Conservation (phyloP, 2,888 invertebrate genomes). For the Ashinkailepas kermadecensis region DNA sequence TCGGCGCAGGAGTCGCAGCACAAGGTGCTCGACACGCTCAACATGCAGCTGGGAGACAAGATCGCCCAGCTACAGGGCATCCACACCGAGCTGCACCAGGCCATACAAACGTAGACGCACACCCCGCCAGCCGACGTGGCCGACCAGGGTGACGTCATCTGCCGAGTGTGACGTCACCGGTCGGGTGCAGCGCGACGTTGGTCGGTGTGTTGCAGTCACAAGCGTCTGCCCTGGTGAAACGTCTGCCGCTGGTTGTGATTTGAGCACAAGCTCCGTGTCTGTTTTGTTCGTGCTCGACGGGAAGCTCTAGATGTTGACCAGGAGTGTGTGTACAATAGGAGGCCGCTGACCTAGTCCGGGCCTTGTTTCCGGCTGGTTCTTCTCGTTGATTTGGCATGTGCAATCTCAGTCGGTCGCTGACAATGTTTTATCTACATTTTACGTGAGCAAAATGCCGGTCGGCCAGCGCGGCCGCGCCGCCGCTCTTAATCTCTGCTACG, state of each 20-base stretch:
- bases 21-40: conserved; percentile 69
- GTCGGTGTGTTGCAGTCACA: background rate
- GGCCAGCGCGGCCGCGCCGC: too few species aligned
- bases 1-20: conserved; percentile 74
- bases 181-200: too few species aligned
- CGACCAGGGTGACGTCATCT: background rate
- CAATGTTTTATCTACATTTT: conserved; percentile 4
- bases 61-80: conserved; percentile 71
- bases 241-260: background rate
- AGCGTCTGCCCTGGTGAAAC: background rate
- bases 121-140: conserved; percentile 24
- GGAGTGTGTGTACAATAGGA: too few species aligned
- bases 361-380: too few species aligned
- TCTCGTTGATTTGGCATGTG: background rate
- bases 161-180: background rate
- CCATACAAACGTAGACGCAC: conserved; percentile 57
- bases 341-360: too few species aligned
- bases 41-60: conserved; percentile 70
- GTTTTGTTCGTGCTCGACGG: background rate
- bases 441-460: background rate
- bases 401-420: background rate
- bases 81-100: conserved; percentile 75
- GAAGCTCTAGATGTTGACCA: too few species aligned
- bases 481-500: background rate
- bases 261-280: conserved; percentile 7